These are phyloP conservation scores for Saguinus midas DNA, from an alignment of 2,113 vertebrate genomes.

Conservation along the genomic window DNA sequence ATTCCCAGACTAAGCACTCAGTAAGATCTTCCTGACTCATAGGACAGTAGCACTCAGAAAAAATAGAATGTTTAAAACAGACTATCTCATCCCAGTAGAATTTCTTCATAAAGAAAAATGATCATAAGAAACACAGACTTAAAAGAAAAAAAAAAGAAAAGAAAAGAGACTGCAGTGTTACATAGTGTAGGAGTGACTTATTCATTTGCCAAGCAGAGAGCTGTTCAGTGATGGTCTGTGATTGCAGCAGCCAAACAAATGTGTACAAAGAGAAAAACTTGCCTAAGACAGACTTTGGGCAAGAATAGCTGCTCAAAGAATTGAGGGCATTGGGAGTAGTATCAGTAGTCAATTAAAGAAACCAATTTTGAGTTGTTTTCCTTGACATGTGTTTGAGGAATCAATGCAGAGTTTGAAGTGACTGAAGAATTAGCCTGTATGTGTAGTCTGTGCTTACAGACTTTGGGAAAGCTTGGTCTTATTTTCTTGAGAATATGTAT, in stretches of 20 bases:
- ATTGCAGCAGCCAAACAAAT: neutral
- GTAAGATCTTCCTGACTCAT: neutral
- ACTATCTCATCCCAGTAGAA: neutral
- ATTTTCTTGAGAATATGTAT: neutral
- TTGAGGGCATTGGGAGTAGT: neutral
- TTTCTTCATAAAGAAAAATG: slow-evolving; percentile 33
- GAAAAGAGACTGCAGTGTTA: neutral
- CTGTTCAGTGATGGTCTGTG: neutral
- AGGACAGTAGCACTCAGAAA: slow-evolving; percentile 3
- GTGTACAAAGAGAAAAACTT: neutral
- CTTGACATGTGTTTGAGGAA: neutral
- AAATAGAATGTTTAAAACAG: neutral
- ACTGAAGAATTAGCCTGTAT: neutral
- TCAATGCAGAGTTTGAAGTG: neutral
- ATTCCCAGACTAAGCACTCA: neutral
- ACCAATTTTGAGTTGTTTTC: slow-evolving; percentile 19
- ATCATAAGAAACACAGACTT: too few relatives aligned
- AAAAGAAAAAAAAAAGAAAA: too few relatives aligned
- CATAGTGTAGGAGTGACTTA: neutral
- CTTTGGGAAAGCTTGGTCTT: neutral
- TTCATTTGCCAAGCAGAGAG: neutral
- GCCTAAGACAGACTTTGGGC: neutral
- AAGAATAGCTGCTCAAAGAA: slow-evolving; percentile 34
- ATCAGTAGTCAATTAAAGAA: slow-evolving; percentile 20
- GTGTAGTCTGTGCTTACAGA: neutral